Evolutionary conservation across 2,888 invertebrate genomes (phyloP), one percentile per base, ranked within the genome.

Genomic region (Strigamia crassipes): DNA sequence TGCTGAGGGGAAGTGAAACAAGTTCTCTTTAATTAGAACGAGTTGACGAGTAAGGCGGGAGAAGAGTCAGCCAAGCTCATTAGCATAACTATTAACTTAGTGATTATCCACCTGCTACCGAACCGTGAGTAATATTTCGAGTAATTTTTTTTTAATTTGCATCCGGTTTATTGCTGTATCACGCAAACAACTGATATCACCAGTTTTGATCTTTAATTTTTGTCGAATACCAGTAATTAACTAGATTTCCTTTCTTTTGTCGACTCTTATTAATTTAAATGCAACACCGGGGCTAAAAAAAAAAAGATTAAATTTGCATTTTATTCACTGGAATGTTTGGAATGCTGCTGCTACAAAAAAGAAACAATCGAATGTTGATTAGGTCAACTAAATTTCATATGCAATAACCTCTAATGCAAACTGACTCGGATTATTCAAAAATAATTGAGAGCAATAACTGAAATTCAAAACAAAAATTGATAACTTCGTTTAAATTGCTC

Each of bases 11-110:
- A 66, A 23, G 27, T 66, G 66, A 15, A 23, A 23, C 51, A 27
- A 66, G 66, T 27, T 27, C 66, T 66, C 66, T 66, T 18, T 66
- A 66, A 66, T 66, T 66, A 27, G 23, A 66, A 66, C 15, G 27
- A 4, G 66, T 15, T 66, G 66, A 9, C 8, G 66, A 66, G 27
- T 34, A 27, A 5, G 27, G 27, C 23, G 61, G 27, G 66, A 66
- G 23, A 12, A 13, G 23, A 2, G 3, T 51, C 61, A 61, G 23
- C 10, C 66, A 12, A 66, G 13, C 27, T 66, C 9, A 66, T 66
- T 66, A 66, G 27, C 66, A 66, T 66, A 66, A 66, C 13, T 66
- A 66, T 66, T 66, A 66, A 23, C 27, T 66, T 27, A 3, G 27
- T 66, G 1, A 66, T 66, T 66, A 66, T 66, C 66, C 66, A 27